Conservation (phyloP, 1,140 invertebrate species). For the Trichoplusia ni region DNA sequence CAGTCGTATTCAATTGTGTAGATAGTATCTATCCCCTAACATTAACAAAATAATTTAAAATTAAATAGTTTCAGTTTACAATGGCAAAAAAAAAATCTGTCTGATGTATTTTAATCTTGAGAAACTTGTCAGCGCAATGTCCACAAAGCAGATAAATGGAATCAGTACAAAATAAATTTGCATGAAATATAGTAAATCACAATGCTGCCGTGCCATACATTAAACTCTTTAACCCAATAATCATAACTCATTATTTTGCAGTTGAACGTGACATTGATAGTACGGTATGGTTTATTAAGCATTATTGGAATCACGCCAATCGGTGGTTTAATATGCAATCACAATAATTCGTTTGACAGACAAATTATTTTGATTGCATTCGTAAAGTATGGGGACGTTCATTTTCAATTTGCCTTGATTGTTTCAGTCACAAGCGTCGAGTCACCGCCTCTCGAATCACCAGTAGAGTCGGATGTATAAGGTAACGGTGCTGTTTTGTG, state of each 20-base stretch:
- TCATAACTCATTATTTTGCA: conserved; percentile 8
- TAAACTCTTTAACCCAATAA: conserved; percentile 5
- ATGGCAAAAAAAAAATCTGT: no score
- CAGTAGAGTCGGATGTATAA: no score
- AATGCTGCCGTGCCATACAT: not conserved
- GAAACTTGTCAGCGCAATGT: no score
- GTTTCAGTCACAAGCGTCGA: conserved; percentile 16
- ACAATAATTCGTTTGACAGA: conserved; percentile 30
- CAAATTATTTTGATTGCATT: conserved; percentile 27
- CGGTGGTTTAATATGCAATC: conserved; percentile 39
- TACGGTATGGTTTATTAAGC: conserved; percentile 30
- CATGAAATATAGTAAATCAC: not conserved
- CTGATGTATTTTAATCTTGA: no score
- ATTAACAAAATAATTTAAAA: no score
- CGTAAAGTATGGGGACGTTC: conserved; percentile 10
- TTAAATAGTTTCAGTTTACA: no score
- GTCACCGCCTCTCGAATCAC: no score
- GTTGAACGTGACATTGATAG: conserved; percentile 34
- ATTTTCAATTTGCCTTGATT: conserved; percentile 24
- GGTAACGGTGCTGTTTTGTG: no score
- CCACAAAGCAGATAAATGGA: no score
- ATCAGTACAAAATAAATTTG: no score
- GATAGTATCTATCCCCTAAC: no score
- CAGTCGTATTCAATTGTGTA: no score
- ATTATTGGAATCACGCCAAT: conserved; percentile 34